Evolutionary conservation across 2,888 invertebrate genomes (phyloP).

Genomic region (Vannuccia rotundouncinata): DNA sequence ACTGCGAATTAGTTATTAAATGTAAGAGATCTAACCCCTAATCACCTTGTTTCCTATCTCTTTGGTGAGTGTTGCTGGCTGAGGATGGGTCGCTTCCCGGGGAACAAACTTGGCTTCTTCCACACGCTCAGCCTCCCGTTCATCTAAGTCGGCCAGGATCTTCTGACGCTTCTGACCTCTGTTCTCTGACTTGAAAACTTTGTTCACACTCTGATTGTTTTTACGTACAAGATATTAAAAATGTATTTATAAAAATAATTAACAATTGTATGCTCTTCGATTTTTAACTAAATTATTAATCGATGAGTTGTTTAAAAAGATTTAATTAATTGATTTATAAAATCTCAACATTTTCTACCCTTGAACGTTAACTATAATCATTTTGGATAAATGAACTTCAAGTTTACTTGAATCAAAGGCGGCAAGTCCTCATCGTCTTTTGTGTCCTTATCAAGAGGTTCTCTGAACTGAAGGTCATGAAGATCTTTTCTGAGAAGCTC

Average conservation of each 20-base stretch:
- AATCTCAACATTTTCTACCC: no score
- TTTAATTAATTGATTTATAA: no score
- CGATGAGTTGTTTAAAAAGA: no score
- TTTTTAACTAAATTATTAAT: no score
- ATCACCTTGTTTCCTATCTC: constrained; percentile 42
- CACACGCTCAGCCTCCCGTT: constrained; percentile 42
- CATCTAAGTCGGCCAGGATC: neutral
- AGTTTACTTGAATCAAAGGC: neutral
- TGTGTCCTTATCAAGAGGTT: neutral
- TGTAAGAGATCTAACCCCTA: no score
- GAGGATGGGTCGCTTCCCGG: constrained; percentile 47
- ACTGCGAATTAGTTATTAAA: no score
- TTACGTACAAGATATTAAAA: no score
- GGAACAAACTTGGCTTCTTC: constrained; percentile 43
- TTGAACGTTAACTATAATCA: no score
- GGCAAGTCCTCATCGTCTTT: constrained; percentile 11
- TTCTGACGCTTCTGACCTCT: neutral
- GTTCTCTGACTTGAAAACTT: neutral
- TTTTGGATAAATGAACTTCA: no score
- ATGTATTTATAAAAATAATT: no score
- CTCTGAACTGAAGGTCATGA: neutral
- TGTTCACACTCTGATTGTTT: neutral
- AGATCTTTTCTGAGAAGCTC: neutral
- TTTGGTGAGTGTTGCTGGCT: constrained; percentile 49
- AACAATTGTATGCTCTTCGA: no score